Evolutionary conservation across 2,888 invertebrate species (phyloP).

Genomic region (Agrochola lota): DNA sequence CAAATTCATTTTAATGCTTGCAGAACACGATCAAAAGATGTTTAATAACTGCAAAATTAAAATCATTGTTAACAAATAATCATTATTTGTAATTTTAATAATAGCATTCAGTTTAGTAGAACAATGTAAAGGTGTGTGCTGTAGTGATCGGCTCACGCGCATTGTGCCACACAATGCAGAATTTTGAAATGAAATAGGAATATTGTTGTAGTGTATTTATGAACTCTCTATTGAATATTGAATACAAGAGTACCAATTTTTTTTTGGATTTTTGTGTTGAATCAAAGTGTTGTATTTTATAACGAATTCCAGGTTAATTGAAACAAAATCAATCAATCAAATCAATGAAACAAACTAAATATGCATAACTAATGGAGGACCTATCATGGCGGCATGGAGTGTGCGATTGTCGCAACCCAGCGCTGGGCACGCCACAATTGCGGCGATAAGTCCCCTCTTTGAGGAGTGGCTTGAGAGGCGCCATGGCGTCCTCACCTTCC

Average conservation of each 20-base stretch:
- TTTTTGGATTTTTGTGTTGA: neutral
- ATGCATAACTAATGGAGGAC: neutral
- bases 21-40: neutral
- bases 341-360: neutral
- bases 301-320: neutral
- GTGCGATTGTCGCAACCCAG: too few species aligned
- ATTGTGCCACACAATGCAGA: conserved; percentile 2
- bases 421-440: too few species aligned
- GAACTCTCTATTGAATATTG: neutral
- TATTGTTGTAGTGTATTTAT: neutral
- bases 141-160: neutral
- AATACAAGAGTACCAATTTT: neutral
- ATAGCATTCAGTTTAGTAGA: neutral
- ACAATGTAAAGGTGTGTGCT: neutral
- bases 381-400: too few species aligned
- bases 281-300: neutral
- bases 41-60: neutral
- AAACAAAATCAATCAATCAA: neutral
- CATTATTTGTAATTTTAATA: conserved; percentile 1
- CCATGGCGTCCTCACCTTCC: too few species aligned
- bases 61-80: neutral
- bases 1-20: neutral
- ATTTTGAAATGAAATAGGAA: neutral
- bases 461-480: too few species aligned
- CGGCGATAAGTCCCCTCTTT: too few species aligned